A percentile compares a stretch with the other conserved stretches of the same genome.
Evolutionary conservation across 1,140 invertebrate genomes (phyloP).

Genomic region (Ditylenchus dipsaci): DNA sequence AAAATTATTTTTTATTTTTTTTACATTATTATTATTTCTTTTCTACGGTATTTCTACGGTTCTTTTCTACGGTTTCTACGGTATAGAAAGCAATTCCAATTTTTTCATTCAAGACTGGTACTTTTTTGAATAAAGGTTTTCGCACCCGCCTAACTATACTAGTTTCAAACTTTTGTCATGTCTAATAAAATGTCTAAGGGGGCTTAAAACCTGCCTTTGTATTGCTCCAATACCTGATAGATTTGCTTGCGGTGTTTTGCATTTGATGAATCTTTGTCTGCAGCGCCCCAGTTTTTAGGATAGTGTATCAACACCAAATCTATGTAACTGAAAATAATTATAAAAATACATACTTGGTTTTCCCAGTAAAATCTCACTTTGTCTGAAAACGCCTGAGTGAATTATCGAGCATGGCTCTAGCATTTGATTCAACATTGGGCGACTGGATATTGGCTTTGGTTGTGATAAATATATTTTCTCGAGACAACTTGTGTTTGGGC

Average conservation of each 20-base stretch:
- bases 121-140: no score
- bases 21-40: no score
- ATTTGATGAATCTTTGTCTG: constrained; percentile 33
- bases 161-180: no score
- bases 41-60: no score
- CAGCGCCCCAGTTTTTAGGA: constrained; percentile 33
- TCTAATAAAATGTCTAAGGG: no score
- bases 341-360: constrained; percentile 5
- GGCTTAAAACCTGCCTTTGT: no score
- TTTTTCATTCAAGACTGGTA: no score
- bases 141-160: no score
- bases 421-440: constrained; percentile 20
- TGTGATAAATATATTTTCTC: constrained; percentile 46
- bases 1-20: no score
- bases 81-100: no score
- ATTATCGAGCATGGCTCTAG: constrained; percentile 19
- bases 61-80: no score
- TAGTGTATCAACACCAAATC: constrained; percentile 41
- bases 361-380: constrained; percentile 12
- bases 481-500: constrained; percentile 37
- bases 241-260: constrained; percentile 15
- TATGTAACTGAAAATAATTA: constrained; percentile 33
- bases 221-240: constrained; percentile 28
- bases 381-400: constrained; percentile 19
- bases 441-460: constrained; percentile 39